Conservation (phyloP, 2,888 invertebrate genomes). For the Eugnorisma glareosa region DNA sequence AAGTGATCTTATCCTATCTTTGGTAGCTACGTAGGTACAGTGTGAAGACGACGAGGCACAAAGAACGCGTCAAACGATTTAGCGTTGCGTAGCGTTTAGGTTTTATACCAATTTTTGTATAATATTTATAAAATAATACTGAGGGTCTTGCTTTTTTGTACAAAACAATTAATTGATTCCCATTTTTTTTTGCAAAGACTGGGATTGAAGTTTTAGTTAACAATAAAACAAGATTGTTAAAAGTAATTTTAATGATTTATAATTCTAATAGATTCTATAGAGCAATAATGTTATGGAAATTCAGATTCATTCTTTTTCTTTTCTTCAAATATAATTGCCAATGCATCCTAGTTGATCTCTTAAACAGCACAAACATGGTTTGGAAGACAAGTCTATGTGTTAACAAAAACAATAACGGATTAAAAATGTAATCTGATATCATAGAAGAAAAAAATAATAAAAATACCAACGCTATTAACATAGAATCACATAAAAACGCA, state of each 20-base stretch:
- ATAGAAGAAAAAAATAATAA: rapidly evolving
- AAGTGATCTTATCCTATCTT: too few species aligned
- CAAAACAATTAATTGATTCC: too few species aligned
- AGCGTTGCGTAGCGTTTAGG: too few species aligned
- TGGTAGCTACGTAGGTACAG: too few species aligned
- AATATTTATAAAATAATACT: too few species aligned
- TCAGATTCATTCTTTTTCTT: conserved; percentile 2
- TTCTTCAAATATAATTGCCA: conserved; percentile 38
- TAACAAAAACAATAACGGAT: conserved; percentile 4
- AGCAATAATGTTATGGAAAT: neutral
- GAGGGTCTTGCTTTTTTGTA: too few species aligned
- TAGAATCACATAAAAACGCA: conserved; percentile 54
- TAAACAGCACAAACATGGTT: conserved; percentile 48
- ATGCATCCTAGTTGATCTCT: conserved; percentile 43
- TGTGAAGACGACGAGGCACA: too few species aligned
- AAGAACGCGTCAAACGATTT: too few species aligned
- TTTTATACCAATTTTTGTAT: too few species aligned
- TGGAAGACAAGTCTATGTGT: conserved; percentile 46
- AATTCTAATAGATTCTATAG: neutral
- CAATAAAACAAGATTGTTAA: too few species aligned
- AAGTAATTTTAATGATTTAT: neutral
- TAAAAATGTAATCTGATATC: neutral
- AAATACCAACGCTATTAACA: conserved; percentile 25
- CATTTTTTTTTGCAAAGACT: too few species aligned
- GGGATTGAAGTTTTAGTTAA: too few species aligned